Evolutionary conservation across 2,888 invertebrate genomes (phyloP).

Genomic region (Cloeon dipterum): DNA sequence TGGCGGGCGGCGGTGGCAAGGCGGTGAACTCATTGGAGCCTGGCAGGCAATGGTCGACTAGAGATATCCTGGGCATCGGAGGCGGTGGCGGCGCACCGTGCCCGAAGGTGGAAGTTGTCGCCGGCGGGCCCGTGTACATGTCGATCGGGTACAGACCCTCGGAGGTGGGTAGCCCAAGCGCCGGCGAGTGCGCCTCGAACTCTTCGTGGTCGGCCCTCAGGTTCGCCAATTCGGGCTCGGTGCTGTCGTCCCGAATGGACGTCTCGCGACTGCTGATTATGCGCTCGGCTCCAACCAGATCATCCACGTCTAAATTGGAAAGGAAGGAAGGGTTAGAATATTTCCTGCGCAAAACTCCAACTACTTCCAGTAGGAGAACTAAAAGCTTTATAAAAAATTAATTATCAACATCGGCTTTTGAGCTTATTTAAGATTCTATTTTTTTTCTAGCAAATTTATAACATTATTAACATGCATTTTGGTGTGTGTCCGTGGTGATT

Average conservation of each 20-base stretch:
- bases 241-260: background rate
- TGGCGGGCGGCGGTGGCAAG: slow-evolving; percentile 2
- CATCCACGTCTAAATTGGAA: too few relatives aligned
- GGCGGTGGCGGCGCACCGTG: slow-evolving; percentile 1
- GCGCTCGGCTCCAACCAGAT: background rate
- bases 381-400: too few relatives aligned
- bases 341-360: too few relatives aligned
- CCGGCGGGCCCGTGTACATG: background rate
- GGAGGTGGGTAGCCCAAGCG: background rate
- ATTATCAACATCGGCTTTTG: too few relatives aligned
- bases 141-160: background rate
- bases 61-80: background rate
- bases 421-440: too few relatives aligned
- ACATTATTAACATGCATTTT: too few relatives aligned
- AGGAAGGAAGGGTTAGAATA: too few relatives aligned
- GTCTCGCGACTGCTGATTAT: background rate
- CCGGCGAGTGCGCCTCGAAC: too few relatives aligned
- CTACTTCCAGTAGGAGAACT: too few relatives aligned
- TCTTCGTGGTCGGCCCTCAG: background rate
- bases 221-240: background rate
- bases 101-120: background rate
- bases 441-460: too few relatives aligned
- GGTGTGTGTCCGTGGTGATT: too few relatives aligned
- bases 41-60: slow-evolving; percentile 7
- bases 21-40: slow-evolving; percentile 9